Evolutionary conservation across 2,113 vertebrate genomes (phyloP).

Genomic region (Lates calcarifer): DNA sequence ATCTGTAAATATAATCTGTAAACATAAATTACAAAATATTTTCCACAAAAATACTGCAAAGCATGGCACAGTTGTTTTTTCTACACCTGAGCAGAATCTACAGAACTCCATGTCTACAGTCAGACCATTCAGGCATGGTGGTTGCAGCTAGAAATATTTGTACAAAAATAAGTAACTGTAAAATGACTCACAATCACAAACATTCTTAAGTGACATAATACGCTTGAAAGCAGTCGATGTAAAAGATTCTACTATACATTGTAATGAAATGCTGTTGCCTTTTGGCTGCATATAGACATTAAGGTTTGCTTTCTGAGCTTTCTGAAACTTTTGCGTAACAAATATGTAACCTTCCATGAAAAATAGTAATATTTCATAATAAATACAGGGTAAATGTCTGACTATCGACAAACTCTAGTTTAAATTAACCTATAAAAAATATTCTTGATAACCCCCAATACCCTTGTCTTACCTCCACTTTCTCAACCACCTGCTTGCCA

Average conservation of each 20-base stretch:
- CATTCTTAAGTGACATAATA: too few species aligned
- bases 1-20: too few species aligned
- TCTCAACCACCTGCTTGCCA: constrained; percentile 97
- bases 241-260: neutral
- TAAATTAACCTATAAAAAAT: neutral
- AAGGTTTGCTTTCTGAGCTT: neutral
- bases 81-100: too few species aligned
- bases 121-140: too few species aligned
- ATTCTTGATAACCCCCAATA: too few species aligned
- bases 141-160: too few species aligned
- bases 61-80: too few species aligned
- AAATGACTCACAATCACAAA: too few species aligned
- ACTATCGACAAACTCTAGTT: neutral
- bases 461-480: constrained; percentile 90
- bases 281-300: neutral
- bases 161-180: too few species aligned
- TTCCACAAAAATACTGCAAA: too few species aligned
- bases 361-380: neutral
- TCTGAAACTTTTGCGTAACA: neutral
- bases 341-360: neutral
- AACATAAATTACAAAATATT: too few species aligned
- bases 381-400: neutral
- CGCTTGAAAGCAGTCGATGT: neutral
- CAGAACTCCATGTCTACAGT: too few species aligned
- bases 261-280: neutral